Conservation (phyloP, 2,797 vertebrate genomes). For the Acrossocheilus wenchowensis region DNA sequence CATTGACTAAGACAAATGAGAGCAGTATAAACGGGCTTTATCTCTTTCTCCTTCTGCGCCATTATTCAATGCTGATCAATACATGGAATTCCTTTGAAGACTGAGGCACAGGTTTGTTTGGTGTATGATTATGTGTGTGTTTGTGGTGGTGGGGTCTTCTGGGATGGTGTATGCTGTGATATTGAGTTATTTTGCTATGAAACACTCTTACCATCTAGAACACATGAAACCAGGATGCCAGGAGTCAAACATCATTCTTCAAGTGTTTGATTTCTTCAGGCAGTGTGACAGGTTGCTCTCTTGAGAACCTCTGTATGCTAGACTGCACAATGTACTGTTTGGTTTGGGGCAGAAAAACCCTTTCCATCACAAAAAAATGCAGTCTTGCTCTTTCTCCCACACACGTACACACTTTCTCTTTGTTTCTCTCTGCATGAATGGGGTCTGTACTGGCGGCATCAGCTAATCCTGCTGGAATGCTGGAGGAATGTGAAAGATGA, state of each 20-base stretch:
- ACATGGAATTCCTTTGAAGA: not conserved
- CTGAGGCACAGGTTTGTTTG: not conserved
- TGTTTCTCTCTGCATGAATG: conserved; percentile 50
- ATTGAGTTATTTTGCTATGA: not conserved
- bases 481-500: conserved; percentile 51
- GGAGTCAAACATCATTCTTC: conserved; percentile 25
- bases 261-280: conserved; percentile 23
- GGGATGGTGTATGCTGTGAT: conserved; percentile 34
- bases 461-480: conserved; percentile 47
- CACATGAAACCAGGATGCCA: not conserved
- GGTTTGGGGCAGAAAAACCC: conserved; percentile 25
- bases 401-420: conserved; percentile 28
- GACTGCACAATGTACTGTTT: conserved; percentile 6
- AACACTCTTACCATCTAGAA: conserved; percentile 3
- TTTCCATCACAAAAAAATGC: not conserved
- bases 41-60: not conserved
- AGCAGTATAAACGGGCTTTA: not conserved
- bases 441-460: conserved; percentile 44
- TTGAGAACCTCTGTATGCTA: not conserved
- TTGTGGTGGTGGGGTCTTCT: not conserved
- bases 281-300: conserved; percentile 25
- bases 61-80: no score
- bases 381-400: conserved; percentile 23
- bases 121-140: not conserved
- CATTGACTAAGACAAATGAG: conserved; percentile 17